Conservation (phyloP, 2,113 vertebrate species). For the Pomatostomus ruficeps region DNA sequence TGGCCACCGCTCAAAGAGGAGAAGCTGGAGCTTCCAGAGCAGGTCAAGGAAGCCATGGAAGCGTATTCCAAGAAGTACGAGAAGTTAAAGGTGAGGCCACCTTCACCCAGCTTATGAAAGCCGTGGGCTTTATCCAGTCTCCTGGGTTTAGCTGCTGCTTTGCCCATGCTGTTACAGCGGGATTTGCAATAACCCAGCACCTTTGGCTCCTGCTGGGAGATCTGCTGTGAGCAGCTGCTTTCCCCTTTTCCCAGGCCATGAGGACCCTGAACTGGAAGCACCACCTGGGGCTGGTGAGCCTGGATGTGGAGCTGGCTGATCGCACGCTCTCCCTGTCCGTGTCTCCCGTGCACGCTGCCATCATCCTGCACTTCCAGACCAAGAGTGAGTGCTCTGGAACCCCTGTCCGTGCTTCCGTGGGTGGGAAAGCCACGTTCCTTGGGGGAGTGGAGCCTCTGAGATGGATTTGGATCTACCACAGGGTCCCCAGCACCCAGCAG, state of each 20-base stretch:
- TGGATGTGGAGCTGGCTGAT: slow-evolving; percentile 93
- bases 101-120: background rate
- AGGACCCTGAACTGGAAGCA: slow-evolving; percentile 97
- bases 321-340: slow-evolving; percentile 88
- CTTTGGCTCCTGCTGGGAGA: background rate
- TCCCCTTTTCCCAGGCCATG: slow-evolving; percentile 82
- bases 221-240: background rate
- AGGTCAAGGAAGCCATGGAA: slow-evolving; percentile 85
- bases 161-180: accelerated
- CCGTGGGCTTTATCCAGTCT: background rate
- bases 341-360: slow-evolving; percentile 89
- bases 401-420: background rate
- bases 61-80: slow-evolving; percentile 92
- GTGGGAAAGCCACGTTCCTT: accelerated
- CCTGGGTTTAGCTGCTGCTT: background rate
- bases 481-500: background rate
- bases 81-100: slow-evolving; percentile 87
- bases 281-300: slow-evolving; percentile 88
- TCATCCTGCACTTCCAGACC: slow-evolving; percentile 94
- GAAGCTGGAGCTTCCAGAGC: slow-evolving; percentile 90
- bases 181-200: background rate
- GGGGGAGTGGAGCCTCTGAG: background rate
- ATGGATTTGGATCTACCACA: background rate
- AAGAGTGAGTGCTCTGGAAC: slow-evolving; percentile 69
- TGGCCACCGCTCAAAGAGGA: slow-evolving; percentile 96